Percentiles rank a stretch among this genome's conserved stretches.
Conservation (phyloP, 2,888 invertebrate species). For the Belgica antarctica region DNA sequence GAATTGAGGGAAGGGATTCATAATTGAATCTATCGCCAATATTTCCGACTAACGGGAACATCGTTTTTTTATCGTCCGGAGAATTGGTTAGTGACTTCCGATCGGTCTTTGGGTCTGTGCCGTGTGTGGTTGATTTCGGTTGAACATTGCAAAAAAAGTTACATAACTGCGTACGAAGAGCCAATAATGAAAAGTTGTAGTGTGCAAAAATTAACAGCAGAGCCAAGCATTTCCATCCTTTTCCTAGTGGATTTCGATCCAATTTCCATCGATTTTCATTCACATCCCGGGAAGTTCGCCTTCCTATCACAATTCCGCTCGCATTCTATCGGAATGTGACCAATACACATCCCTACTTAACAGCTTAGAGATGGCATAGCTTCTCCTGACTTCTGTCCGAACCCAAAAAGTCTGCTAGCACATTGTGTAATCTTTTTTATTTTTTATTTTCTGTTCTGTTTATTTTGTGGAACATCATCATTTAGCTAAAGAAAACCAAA, state of each 20-base stretch:
- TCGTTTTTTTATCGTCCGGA: too few species aligned
- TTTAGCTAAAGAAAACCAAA: background rate
- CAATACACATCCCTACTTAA: background rate
- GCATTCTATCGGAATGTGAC: too few species aligned
- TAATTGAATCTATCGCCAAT: background rate
- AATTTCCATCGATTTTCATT: too few species aligned
- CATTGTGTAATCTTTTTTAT: slow-evolving; percentile 2
- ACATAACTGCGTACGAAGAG: too few species aligned
- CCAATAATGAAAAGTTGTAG: too few species aligned
- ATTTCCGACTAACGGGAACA: background rate
- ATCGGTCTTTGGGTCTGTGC: background rate
- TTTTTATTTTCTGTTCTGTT: slow-evolving; percentile 4
- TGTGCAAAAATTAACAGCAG: too few species aligned
- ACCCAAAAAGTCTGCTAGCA: background rate
- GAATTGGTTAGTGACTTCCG: background rate
- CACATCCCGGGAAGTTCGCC: too few species aligned
- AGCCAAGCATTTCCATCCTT: too few species aligned
- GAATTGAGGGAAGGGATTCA: background rate
- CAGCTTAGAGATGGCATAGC: background rate
- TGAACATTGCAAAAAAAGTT: too few species aligned
- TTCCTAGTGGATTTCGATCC: too few species aligned
- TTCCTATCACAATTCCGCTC: too few species aligned
- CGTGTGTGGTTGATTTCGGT: background rate
- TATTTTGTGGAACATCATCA: slow-evolving; percentile 19
- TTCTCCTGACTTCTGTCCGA: too few species aligned